These are phyloP conservation scores for Rhabdomys dilectus DNA, from an alignment of 2,113 vertebrate species.

Conservation along the genomic window DNA sequence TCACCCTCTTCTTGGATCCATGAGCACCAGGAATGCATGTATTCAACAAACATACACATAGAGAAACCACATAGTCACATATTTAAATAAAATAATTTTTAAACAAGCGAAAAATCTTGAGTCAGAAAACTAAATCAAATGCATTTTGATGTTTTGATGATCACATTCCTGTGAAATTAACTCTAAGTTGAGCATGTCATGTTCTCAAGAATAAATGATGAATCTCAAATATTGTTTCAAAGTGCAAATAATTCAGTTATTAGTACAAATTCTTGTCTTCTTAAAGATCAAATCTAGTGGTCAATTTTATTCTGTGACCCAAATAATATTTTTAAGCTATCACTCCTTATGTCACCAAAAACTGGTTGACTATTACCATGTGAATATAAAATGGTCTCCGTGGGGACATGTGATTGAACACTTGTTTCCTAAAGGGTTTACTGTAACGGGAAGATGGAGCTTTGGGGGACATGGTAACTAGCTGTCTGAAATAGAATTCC, in stretches of 20 bases:
- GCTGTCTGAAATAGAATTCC: no score
- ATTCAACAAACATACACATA: neutral
- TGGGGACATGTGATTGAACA: neutral
- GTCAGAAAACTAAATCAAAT: neutral
- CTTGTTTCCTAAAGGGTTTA: neutral
- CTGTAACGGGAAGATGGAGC: neutral
- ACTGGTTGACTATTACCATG: neutral
- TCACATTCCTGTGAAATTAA: neutral
- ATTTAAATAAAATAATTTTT: neutral
- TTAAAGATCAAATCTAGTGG: neutral
- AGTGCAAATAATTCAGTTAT: neutral
- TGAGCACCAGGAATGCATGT: neutral
- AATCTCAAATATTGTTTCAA: neutral
- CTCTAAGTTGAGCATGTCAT: neutral
- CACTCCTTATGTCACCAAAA: neutral
- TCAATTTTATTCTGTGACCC: neutral
- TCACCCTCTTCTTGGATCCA: neutral
- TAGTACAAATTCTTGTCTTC: neutral
- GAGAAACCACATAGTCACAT: neutral
- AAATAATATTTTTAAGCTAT: neutral
- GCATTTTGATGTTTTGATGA: neutral
- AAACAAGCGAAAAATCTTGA: neutral
- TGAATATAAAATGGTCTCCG: neutral
- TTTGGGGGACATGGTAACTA: no score
- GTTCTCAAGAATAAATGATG: neutral